A percentile compares a stretch with the other conserved stretches of the same genome.
phyloP scores from a whole-genome alignment of 2,113 vertebrate genomes.

The Limnothrissa miodon region DNA sequence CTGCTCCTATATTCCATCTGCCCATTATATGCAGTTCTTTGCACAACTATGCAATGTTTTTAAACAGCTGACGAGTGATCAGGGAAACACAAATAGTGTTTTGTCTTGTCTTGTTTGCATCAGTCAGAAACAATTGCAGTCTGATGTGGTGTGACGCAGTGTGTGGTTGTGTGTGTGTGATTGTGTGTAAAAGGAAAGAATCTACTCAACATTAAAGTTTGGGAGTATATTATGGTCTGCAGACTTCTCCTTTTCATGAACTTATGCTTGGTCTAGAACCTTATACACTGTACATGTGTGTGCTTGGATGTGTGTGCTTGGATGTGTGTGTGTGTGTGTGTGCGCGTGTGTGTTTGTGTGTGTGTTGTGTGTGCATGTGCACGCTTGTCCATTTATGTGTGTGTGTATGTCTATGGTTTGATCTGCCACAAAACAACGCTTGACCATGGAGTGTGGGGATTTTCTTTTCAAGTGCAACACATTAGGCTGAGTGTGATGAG shows the following conservation, averaged over 20 bases:
- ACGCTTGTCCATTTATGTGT: too few species aligned
- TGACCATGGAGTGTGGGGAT: conserved; percentile 51
- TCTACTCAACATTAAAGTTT: too few species aligned
- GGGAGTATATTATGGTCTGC: too few species aligned
- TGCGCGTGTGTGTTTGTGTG: not conserved
- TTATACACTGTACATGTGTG: not conserved
- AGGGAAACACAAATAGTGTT: not conserved
- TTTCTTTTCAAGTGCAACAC: conserved; percentile 60
- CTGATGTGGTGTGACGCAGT: not conserved
- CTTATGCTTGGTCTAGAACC: too few species aligned
- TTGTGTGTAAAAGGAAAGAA: not conserved
- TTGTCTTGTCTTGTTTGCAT: not conserved
- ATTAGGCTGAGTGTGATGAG: conserved; percentile 66
- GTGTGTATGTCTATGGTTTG: conserved; percentile 26
- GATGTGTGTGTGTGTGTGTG: not conserved
- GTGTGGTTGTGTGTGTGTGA: not conserved
- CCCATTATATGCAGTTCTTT: not conserved
- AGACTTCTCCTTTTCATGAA: too few species aligned
- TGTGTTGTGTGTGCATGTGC: not conserved
- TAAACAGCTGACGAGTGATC: not conserved
- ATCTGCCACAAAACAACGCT: conserved; percentile 50
- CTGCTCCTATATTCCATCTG: not conserved
- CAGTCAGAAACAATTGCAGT: not conserved
- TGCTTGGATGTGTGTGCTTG: not conserved
- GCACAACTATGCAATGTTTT: not conserved